Evolutionary conservation across 2,797 vertebrate genomes (phyloP), one percentile per base, ranked within the genome.

Genomic region (Odontamblyopus lacepedii): DNA sequence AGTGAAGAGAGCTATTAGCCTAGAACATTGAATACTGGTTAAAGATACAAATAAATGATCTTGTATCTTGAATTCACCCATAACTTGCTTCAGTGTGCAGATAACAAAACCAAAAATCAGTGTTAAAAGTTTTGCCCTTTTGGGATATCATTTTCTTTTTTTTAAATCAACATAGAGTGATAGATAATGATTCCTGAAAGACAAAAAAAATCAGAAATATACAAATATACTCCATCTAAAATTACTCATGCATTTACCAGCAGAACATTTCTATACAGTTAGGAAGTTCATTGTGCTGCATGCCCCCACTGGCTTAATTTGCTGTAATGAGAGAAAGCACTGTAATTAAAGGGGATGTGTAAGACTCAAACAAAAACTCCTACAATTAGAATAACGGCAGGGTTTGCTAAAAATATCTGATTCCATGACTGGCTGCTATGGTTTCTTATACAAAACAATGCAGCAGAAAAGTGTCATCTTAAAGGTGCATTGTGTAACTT

Each of bases 301-400:
- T 30, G 74, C 73, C 71, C 67, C 50, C 61, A 1, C 68, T 64
- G 57, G 74, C 79, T 85, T 87, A 78, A 82, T 86, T 84, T 82
- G 74, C 78, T 70, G 51, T 70, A 85, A 87, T 74, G 85, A 80
- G 78, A 79, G 70, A 71, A 64, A 41, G 68, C 78, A 67, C 69
- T 85, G 82, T 86, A 87, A 91, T 92, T 91, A 89, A 89, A 89
- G 73, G 81, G 83, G 80, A 67, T 57, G 79, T 80, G 75, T 72
- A 62, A 75, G 75, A 86, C 75, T 87, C 71, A 87, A 89, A 88
- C 78, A 85, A 79, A 75, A 83, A 85, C 88, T 81, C 83, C 78
- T 74, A 92, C 87, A 88, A 91, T 91, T 90, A 88, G 79, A 89
- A 82, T 78, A 90, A 90, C 81, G 82, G 83, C 86, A 80, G 80